These are phyloP conservation scores for Hyperoodon ampullatus DNA, from an alignment of 2,113 vertebrate genomes.

Conservation along the genomic window DNA sequence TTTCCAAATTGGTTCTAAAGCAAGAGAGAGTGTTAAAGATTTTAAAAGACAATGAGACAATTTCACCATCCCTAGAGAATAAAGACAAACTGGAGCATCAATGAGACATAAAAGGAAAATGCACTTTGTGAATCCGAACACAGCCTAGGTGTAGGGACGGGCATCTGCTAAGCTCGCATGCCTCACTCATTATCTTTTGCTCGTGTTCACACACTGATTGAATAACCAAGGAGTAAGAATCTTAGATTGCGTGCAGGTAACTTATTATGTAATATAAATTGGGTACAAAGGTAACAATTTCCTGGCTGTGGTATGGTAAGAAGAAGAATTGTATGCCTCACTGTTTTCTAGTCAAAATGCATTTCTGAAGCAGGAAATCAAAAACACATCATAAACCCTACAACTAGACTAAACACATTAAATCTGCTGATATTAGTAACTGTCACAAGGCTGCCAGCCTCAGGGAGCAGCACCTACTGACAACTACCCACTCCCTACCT, in stretches of 20 bases:
- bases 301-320: conserved; percentile 53
- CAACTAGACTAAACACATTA: conserved; percentile 78
- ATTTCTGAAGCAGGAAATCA: conserved; percentile 83
- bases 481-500: conserved; percentile 57
- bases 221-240: conserved; percentile 47
- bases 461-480: conserved; percentile 60
- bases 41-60: conserved; percentile 79
- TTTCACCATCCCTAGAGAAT: conserved; percentile 77
- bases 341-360: conserved; percentile 80
- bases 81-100: conserved; percentile 76
- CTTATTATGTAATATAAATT: conserved; percentile 28
- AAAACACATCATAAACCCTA: conserved; percentile 81
- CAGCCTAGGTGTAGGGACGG: neutral
- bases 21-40: conserved; percentile 78
- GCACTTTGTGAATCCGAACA: neutral
- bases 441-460: conserved; percentile 77
- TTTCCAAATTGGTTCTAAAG: conserved; percentile 74
- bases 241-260: conserved; percentile 40
- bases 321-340: conserved; percentile 28
- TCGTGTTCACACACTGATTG: neutral
- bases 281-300: conserved; percentile 74
- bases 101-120: conserved; percentile 77
- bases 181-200: conserved; percentile 42
- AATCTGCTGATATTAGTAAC: conserved; percentile 68
- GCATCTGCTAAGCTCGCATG: conserved; percentile 13